Base-by-base conservation (phyloP, 2,888 invertebrate genomes). In the Microctonus brassicae region DNA sequence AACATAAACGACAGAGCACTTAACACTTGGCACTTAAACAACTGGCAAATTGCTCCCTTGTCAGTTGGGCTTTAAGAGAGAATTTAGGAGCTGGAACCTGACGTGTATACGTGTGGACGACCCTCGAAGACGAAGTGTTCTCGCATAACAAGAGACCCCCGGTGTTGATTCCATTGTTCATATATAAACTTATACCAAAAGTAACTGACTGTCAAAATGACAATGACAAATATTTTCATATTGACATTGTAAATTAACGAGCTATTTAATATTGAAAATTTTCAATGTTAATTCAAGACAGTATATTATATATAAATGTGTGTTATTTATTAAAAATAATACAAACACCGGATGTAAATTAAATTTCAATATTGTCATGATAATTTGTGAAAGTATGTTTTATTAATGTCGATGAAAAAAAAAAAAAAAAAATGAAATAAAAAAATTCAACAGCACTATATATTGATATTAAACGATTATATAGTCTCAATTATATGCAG, bases 21-120 rank as follows among this genome's bases (percentile, higher is more conserved):
- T 87, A 87, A 87, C 87, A 87, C 87, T 87, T 86, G 86, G 86
- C 82, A 86, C 87, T 87, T 87, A 87, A 87, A 86, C 86, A 87
- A 87, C 87, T 86, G 86, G 87, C 86, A 87, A 87, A 87, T 87
- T 86, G 86, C 86, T 85, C 86, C 85, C 86, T 84, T 85, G 85
- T 86, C 85, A 86, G 84, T 82, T 80, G 80, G 78, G 79, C 80
- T 82, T 82, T 82, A 82, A 82, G 82, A 79, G 83, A 80, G 83
- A 82, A 83, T 86, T 86, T 85, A 83, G 82, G 79, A 82, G 81
- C 76, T 74, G 77, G 77, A 81, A 78, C 77, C 66, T 81, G 81
- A 82, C 81, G 82, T 77, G 79, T 78, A 63, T 69, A 39, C 60
- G 62, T 39, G 42, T 68, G 72, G 72, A 67, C 72, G 67, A 72